A percentile compares a stretch with the other conserved stretches of the same genome.
Evolutionary conservation across 2,888 invertebrate genomes (phyloP).

Genomic region (Phalera bucephala): DNA sequence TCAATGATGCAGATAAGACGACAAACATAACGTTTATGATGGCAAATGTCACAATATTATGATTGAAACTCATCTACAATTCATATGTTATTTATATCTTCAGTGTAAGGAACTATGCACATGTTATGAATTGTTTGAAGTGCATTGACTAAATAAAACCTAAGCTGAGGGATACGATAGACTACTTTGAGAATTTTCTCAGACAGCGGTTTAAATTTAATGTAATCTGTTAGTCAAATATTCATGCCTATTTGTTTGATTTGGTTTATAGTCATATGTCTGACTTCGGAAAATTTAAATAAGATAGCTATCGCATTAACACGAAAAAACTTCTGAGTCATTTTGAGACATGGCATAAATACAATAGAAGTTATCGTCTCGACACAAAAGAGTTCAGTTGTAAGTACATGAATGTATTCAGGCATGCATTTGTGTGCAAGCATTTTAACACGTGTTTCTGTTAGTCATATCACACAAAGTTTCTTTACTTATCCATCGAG

Average conservation of each 20-base stretch:
- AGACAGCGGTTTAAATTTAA: no score
- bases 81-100: constrained; percentile 25
- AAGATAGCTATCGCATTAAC: no score
- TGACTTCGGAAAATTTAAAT: no score
- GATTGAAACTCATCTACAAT: constrained; percentile 40
- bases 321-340: not conserved
- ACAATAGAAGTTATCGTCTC: not conserved
- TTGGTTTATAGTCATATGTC: no score
- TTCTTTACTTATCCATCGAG: not conserved
- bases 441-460: not conserved
- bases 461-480: not conserved
- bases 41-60: constrained; percentile 38
- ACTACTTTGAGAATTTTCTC: no score
- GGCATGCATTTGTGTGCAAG: not conserved
- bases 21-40: constrained; percentile 46
- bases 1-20: constrained; percentile 33
- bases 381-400: not conserved
- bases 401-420: not conserved
- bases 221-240: no score
- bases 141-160: not conserved
- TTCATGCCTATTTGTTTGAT: no score
- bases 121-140: constrained; percentile 8
- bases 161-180: no score
- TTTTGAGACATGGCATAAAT: not conserved
- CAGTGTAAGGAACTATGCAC: constrained; percentile 16